Evolutionary conservation across 2,888 invertebrate species (phyloP).

Genomic region (Heliconius ismenius): DNA sequence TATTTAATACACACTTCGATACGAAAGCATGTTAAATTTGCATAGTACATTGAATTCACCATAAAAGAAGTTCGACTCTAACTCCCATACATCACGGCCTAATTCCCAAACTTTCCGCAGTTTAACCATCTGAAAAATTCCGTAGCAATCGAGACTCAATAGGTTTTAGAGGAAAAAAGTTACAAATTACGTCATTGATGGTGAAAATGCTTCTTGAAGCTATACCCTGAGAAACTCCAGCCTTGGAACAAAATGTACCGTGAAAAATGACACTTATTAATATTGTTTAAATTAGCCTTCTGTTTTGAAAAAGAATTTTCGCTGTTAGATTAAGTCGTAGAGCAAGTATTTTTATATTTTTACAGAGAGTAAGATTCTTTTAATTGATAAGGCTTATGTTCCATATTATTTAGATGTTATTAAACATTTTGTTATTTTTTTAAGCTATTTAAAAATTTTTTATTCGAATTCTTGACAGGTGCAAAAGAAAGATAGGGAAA

Average conservation of each 20-base stretch:
- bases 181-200: slow-evolving; percentile 41
- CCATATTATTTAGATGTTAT: no score
- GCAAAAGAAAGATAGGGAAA: no score
- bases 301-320: neutral
- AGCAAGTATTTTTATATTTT: no score
- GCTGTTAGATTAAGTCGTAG: no score
- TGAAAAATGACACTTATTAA: slow-evolving; percentile 10
- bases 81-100: slow-evolving; percentile 36
- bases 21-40: slow-evolving; percentile 18
- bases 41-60: slow-evolving; percentile 32
- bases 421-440: no score
- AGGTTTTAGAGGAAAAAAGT: slow-evolving; percentile 42
- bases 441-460: no score
- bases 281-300: neutral
- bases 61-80: slow-evolving; percentile 31
- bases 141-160: slow-evolving; percentile 41
- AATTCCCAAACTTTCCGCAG: slow-evolving; percentile 39
- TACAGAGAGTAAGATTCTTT: no score
- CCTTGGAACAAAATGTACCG: slow-evolving; percentile 25
- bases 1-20: slow-evolving; percentile 3
- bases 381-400: no score
- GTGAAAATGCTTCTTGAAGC: slow-evolving; percentile 30
- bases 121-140: slow-evolving; percentile 40
- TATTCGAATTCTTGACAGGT: no score
- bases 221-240: slow-evolving; percentile 40